These are phyloP conservation scores for Ephydatia muelleri DNA, from an alignment of 37 sponge, comb jelly and placozoan species.

Conservation along the genomic window DNA sequence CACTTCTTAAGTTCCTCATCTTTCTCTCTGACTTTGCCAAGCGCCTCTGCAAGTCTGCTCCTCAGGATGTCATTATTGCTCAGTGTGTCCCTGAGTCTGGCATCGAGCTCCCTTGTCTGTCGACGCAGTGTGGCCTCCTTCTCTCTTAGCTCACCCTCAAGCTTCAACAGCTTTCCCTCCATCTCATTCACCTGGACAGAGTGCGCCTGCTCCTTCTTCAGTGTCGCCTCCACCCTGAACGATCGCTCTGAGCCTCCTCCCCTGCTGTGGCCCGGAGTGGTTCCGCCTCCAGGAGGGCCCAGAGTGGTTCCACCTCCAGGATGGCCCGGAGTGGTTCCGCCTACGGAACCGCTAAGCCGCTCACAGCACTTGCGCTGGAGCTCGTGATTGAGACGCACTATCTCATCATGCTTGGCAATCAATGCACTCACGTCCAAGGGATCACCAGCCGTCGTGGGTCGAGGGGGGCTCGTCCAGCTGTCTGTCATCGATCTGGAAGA, in stretches of 20 bases:
- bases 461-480: slow-evolving; percentile 52
- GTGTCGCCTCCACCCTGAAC: slow-evolving; percentile 11
- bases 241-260: background rate
- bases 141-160: slow-evolving; percentile 24
- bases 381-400: slow-evolving; percentile 57
- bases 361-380: slow-evolving; percentile 57
- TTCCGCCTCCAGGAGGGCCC: too few relatives aligned
- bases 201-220: background rate
- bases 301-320: background rate
- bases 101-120: slow-evolving; percentile 4
- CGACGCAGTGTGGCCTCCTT: slow-evolving; percentile 12
- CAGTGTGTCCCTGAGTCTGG: background rate
- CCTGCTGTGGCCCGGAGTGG: background rate
- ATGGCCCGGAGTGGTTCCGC: background rate
- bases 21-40: background rate
- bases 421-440: slow-evolving; percentile 52
- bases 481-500: slow-evolving; percentile 12
- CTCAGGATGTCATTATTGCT: background rate
- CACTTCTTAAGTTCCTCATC: background rate
- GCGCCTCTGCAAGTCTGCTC: background rate
- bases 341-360: slow-evolving; percentile 19
- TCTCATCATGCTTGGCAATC: slow-evolving; percentile 57
- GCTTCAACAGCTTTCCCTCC: slow-evolving; percentile 7
- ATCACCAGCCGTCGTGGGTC: background rate
- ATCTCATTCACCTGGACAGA: slow-evolving; percentile 2